Conservation (phyloP, 1,140 invertebrate genomes). For the Pentalonia nigronervosa region DNA sequence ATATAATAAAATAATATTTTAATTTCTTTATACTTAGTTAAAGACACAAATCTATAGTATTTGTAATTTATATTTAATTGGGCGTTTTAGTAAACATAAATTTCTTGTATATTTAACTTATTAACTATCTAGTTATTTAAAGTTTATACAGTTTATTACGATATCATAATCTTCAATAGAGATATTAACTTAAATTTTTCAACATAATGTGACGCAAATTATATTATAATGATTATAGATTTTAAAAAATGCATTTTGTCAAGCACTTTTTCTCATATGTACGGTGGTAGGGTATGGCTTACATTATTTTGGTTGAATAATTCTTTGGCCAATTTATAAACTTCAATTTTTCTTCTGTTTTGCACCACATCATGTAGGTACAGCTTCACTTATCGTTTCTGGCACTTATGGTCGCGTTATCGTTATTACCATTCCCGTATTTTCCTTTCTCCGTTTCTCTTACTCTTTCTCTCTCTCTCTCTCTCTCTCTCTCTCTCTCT, state of each 20-base stretch:
- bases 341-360: conserved; percentile 21
- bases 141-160: background rate
- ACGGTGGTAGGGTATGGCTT: background rate
- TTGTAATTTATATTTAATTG: background rate
- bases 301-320: conserved; percentile 20
- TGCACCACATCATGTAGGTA: background rate
- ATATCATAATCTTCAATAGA: background rate
- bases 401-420: background rate
- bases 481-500: background rate
- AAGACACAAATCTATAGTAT: too few species aligned
- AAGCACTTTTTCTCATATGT: background rate
- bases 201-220: background rate
- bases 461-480: background rate
- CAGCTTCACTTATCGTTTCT: background rate
- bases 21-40: too few species aligned
- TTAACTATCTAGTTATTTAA: background rate
- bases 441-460: background rate
- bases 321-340: conserved; percentile 17
- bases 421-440: conserved; percentile 19
- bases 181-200: background rate
- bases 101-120: background rate
- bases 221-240: background rate
- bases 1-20: too few species aligned
- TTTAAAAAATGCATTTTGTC: background rate
- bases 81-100: background rate